Conservation (phyloP, 2,113 vertebrate species). For the Mesitornis unicolor region DNA sequence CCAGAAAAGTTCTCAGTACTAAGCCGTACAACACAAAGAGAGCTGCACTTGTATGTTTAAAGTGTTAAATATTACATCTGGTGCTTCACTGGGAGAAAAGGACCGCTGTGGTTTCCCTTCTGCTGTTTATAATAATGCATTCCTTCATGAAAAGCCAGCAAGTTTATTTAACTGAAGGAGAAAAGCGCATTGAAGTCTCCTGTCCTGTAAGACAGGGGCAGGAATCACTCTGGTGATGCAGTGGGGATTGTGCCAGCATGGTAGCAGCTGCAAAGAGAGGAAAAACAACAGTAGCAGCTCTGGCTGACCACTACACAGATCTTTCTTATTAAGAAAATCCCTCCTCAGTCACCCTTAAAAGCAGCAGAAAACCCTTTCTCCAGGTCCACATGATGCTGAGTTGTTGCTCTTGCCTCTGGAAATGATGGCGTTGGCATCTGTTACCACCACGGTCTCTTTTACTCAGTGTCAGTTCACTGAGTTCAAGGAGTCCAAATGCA, state of each 20-base stretch:
- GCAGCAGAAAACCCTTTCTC: not conserved
- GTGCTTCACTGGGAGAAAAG: not conserved
- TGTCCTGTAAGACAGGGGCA: not conserved
- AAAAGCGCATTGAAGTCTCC: not conserved
- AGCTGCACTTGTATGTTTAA: not conserved
- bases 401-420: not conserved
- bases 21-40: not conserved
- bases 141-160: not conserved
- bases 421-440: accelerated
- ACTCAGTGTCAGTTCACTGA: not conserved
- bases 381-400: accelerated
- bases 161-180: not conserved
- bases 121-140: not conserved
- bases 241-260: not conserved
- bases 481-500: not conserved
- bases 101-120: not conserved
- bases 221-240: not conserved
- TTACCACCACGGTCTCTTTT: not conserved
- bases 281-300: not conserved
- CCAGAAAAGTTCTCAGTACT: not conserved
- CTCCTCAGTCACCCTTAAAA: not conserved
- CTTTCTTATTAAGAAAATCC: not conserved
- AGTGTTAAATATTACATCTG: not conserved
- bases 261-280: not conserved
- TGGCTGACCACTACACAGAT: not conserved